phyloP scores from a whole-genome alignment of 2,113 vertebrate genomes.

The Cyphomyrus discorhynchus region DNA sequence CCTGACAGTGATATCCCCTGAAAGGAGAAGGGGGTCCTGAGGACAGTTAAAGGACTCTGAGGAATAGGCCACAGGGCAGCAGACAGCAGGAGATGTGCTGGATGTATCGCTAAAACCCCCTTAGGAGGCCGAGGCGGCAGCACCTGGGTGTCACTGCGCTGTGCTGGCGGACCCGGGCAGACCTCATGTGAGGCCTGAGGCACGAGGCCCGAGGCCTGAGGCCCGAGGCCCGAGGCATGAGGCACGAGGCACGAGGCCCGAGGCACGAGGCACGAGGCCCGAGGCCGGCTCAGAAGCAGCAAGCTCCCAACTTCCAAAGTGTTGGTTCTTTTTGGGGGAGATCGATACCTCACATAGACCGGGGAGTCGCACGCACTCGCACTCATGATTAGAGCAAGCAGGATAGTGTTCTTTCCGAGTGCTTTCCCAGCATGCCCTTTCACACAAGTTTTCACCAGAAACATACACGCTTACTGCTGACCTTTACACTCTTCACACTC shows the following conservation, averaged over 20 bases:
- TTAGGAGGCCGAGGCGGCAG: background rate
- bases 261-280: background rate
- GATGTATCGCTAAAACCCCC: background rate
- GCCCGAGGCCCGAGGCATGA: no score
- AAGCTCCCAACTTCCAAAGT: conserved; percentile 28
- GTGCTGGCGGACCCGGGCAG: background rate
- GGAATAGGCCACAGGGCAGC: background rate
- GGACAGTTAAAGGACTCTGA: background rate
- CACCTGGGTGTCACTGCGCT: background rate
- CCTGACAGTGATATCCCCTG: background rate
- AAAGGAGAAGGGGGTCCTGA: background rate
- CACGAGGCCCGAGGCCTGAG: background rate
- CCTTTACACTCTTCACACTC: background rate
- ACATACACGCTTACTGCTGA: background rate
- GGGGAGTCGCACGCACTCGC: background rate
- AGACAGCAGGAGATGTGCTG: background rate
- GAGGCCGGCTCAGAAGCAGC: background rate
- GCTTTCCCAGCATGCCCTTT: background rate
- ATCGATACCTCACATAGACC: background rate
- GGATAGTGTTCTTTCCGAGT: background rate
- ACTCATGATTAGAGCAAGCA: background rate
- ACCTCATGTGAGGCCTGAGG: background rate
- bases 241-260: no score
- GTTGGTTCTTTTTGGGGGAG: background rate
- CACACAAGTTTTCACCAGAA: background rate